Evolutionary conservation across 2,113 vertebrate genomes (phyloP).

Genomic region (Toxotes jaculatrix): DNA sequence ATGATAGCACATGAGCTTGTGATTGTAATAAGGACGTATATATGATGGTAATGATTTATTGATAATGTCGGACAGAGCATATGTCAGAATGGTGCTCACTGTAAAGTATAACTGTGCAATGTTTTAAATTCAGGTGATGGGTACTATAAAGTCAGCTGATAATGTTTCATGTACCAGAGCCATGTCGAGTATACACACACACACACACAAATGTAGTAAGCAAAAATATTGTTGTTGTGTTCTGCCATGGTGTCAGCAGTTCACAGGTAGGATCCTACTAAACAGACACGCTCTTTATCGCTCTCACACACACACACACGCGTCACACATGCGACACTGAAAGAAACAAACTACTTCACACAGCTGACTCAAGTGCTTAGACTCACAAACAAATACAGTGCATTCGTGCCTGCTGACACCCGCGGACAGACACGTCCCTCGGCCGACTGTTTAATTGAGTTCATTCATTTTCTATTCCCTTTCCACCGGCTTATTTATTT

Average conservation of each 20-base stretch:
- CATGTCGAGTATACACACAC: too few species aligned
- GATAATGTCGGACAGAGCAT: not conserved
- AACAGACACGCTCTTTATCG: not conserved
- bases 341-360: not conserved
- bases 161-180: not conserved
- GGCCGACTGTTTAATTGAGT: conserved; percentile 69
- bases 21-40: conserved; percentile 19
- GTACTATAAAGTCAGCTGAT: not conserved
- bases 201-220: not conserved
- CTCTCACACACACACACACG: not conserved
- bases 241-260: not conserved
- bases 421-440: not conserved
- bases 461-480: conserved; percentile 69
- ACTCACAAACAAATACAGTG: conserved; percentile 19
- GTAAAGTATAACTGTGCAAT: conserved; percentile 2
- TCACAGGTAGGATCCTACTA: not conserved
- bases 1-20: not conserved
- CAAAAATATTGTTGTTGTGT: not conserved
- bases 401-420: conserved; percentile 17
- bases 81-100: not conserved
- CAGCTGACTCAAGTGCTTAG: not conserved
- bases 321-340: too few species aligned
- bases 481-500: conserved; percentile 61
- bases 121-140: not conserved
- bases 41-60: not conserved